Evolutionary conservation across 1,140 invertebrate genomes (phyloP).

Genomic region (Brachionus plicatilis): DNA sequence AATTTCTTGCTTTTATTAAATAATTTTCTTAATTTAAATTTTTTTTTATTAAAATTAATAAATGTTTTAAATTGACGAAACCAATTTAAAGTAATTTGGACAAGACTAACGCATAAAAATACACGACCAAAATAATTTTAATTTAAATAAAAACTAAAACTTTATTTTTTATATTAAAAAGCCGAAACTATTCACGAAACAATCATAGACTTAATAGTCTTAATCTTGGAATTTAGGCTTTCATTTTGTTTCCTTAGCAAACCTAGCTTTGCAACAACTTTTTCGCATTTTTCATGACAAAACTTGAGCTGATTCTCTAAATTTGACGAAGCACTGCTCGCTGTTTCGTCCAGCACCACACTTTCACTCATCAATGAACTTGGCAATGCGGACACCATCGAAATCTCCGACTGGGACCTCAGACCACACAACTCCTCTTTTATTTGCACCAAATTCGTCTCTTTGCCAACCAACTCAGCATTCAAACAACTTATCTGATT

Average conservation of each 20-base stretch:
- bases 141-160: not conserved
- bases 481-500: not conserved
- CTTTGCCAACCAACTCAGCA: not conserved
- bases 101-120: not conserved
- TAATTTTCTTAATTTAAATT: not conserved
- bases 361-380: not conserved
- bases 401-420: not conserved
- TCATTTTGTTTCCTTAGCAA: slow-evolving; percentile 9
- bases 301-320: slow-evolving; percentile 13
- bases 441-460: not conserved
- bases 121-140: not conserved
- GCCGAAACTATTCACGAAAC: not conserved
- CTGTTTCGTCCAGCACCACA: not conserved
- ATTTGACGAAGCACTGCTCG: not conserved
- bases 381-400: not conserved
- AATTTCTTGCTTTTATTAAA: not conserved
- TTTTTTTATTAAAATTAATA: not conserved
- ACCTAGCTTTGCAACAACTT: slow-evolving; percentile 1
- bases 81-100: not conserved
- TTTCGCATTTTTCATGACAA: slow-evolving; percentile 31
- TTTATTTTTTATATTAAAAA: not conserved
- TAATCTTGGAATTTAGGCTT: slow-evolving; percentile 12
- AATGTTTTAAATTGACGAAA: not conserved
- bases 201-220: slow-evolving; percentile 27
- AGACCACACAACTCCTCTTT: not conserved